These are phyloP conservation scores for Fragum sueziense DNA, from an alignment of 2,888 invertebrate genomes.

Conservation along the genomic window DNA sequence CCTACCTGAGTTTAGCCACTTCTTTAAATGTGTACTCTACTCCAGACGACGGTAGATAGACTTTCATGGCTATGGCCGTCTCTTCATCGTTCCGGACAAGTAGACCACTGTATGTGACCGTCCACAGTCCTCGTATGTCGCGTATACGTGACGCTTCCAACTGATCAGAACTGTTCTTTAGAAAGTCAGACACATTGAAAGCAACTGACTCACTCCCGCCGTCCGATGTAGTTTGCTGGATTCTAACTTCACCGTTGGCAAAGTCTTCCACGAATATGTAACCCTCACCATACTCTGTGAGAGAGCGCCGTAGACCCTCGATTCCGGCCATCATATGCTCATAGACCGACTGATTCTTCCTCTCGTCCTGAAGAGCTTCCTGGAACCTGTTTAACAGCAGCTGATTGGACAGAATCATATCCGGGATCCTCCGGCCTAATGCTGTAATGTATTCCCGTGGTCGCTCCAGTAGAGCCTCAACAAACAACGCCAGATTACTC, in stretches of 20 bases:
- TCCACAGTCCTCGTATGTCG: slow-evolving; percentile 65
- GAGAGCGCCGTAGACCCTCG: slow-evolving; percentile 60
- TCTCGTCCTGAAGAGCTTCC: slow-evolving; percentile 51
- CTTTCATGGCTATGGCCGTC: slow-evolving; percentile 59
- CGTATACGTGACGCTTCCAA: slow-evolving; percentile 17
- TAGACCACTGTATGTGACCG: slow-evolving; percentile 57
- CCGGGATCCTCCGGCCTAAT: slow-evolving; percentile 57
- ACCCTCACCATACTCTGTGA: slow-evolving; percentile 64
- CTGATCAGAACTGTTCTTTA: slow-evolving; percentile 48
- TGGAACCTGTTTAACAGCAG: slow-evolving; percentile 62
- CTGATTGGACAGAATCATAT: slow-evolving; percentile 64
- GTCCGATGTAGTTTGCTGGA: slow-evolving; percentile 34
- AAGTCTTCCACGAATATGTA: slow-evolving; percentile 67
- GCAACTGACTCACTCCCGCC: slow-evolving; percentile 43
- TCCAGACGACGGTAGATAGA: slow-evolving; percentile 65
- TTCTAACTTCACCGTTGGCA: slow-evolving; percentile 51
- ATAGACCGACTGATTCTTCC: slow-evolving; percentile 55
- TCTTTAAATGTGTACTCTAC: slow-evolving; percentile 64
- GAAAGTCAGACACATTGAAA: slow-evolving; percentile 58
- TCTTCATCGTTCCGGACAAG: slow-evolving; percentile 49
- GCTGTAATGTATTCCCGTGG: slow-evolving; percentile 55
- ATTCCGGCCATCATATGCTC: slow-evolving; percentile 62
- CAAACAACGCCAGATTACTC: slow-evolving; percentile 31
- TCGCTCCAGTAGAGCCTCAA: slow-evolving; percentile 53
- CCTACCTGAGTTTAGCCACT: slow-evolving; percentile 71